These are phyloP conservation scores for Salvator merianae DNA, from an alignment of 2,113 vertebrate species.

Conservation along the genomic window DNA sequence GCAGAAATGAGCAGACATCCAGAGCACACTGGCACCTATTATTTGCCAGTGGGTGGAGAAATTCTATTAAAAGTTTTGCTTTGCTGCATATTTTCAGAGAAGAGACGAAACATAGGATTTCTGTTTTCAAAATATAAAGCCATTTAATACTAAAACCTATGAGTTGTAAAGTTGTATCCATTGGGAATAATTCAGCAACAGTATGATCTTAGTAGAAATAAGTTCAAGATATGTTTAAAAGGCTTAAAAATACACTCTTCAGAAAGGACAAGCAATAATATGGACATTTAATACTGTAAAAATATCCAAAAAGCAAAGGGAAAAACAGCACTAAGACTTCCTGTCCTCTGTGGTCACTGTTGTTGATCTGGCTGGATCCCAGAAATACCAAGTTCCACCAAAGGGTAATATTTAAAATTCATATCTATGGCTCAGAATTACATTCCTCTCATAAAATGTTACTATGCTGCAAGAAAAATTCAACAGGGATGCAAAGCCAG, in stretches of 20 bases:
- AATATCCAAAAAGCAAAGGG: neutral
- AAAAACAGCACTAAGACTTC: neutral
- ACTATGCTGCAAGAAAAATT: too few relatives aligned
- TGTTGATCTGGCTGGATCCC: neutral
- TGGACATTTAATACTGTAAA: neutral
- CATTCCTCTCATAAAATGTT: neutral
- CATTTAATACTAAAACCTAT: too few relatives aligned
- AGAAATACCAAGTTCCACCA: neutral
- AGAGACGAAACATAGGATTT: neutral
- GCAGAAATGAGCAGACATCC: too few relatives aligned
- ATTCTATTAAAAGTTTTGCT: neutral
- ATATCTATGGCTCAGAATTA: neutral
- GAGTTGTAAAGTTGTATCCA: too few relatives aligned
- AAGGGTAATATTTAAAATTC: slow-evolving; percentile 12
- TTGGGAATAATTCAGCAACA: slow-evolving; percentile 35
- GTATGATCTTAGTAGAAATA: neutral
- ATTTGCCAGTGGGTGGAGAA: too few relatives aligned
- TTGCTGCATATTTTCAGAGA: neutral
- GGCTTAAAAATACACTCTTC: neutral
- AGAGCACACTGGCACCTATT: too few relatives aligned
- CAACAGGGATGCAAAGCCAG: neutral
- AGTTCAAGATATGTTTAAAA: neutral
- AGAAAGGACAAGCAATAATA: neutral
- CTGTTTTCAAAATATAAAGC: neutral
- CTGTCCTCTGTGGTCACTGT: neutral